Evolutionary conservation across 2,888 invertebrate species (phyloP).

Genomic region (Kryphioiulus occultus): DNA sequence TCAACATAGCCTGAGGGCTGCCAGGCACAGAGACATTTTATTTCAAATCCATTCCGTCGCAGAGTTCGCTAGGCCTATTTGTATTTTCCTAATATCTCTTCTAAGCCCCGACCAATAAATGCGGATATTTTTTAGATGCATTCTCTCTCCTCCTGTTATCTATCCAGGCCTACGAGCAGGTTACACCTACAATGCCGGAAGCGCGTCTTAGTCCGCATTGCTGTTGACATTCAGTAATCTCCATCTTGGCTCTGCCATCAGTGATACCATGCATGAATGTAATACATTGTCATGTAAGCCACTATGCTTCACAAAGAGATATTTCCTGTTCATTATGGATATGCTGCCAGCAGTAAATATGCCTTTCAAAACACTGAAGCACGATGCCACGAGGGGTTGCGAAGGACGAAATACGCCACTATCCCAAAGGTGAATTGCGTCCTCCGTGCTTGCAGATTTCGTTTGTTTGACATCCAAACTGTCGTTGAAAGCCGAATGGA

Average conservation of each 20-base stretch:
- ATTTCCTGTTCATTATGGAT: constrained; percentile 27
- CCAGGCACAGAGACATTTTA: neutral
- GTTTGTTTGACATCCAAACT: neutral
- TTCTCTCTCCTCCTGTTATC: constrained; percentile 10
- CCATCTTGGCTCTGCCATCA: constrained; percentile 43
- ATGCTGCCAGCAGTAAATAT: neutral
- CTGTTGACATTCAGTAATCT: constrained; percentile 45
- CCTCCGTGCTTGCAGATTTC: neutral
- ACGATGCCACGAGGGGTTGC: neutral
- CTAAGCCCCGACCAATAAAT: neutral
- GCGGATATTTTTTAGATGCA: constrained; percentile 42
- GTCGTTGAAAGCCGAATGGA: too few relatives aligned
- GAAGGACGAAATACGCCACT: neutral
- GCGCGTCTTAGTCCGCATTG: constrained; percentile 29
- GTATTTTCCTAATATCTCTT: constrained; percentile 15
- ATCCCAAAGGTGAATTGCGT: constrained; percentile 15
- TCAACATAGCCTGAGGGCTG: constrained; percentile 24
- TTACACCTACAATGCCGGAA: constrained; percentile 43
- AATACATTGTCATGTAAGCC: constrained; percentile 35
- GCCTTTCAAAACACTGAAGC: neutral
- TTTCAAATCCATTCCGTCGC: constrained; percentile 7
- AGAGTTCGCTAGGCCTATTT: neutral
- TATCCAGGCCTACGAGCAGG: neutral
- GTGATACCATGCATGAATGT: constrained; percentile 40
- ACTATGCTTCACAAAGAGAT: constrained; percentile 22